Base-by-base conservation (phyloP, 2,888 invertebrate genomes). In the Ischnus inquisitorius region DNA sequence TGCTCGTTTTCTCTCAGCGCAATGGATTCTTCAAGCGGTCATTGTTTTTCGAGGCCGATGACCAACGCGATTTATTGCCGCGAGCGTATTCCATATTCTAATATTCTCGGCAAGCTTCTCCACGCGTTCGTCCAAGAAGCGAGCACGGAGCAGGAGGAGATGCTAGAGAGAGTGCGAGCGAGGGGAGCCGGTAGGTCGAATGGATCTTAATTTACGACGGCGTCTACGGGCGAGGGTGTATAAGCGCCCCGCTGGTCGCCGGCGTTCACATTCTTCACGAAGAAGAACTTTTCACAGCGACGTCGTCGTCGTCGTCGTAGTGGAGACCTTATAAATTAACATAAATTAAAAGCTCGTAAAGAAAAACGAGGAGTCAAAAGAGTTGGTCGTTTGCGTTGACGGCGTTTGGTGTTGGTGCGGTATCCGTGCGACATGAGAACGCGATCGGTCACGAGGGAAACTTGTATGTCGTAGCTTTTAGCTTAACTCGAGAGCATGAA, bases 151-250 rank as follows among this genome's bases (percentile, higher is more conserved):
- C 48, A 48, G 16, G 25, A 19, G 46, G n/a, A n/a, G n/a, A n/a
- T n/a, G n/a, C n/a, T n/a, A n/a, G n/a, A n/a, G n/a, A n/a, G n/a
- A n/a, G n/a, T n/a, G n/a, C n/a, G n/a, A 46, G 62, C 34, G 69
- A 46, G 41, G 46, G 16, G 19, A 41, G 62, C 43, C 19, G 48
- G 60, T 16, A 68, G 78, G 74, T 79, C 83, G 79, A 83, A 85
- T 83, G 83, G 86, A 85, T 85, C 83, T 85, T 86, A 86, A 86
- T 86, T 83, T 86, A 85, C 85, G 84, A 80, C 19, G 75, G 64
- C 79, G 74, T 81, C 83, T 72, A 78, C 81, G 39, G 48, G 19
- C 34, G 51, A 39, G 16, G 14, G n/a, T 60, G 77, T 54, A 68
- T 82, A 80, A 83, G 76, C n/a, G n/a, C 67, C 76, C 72, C 54